A percentile compares a stretch with the other conserved stretches of the same genome.
These are phyloP conservation scores for Lampropteryx suffumata DNA, from an alignment of 2,888 invertebrate genomes.

Conservation along the genomic window DNA sequence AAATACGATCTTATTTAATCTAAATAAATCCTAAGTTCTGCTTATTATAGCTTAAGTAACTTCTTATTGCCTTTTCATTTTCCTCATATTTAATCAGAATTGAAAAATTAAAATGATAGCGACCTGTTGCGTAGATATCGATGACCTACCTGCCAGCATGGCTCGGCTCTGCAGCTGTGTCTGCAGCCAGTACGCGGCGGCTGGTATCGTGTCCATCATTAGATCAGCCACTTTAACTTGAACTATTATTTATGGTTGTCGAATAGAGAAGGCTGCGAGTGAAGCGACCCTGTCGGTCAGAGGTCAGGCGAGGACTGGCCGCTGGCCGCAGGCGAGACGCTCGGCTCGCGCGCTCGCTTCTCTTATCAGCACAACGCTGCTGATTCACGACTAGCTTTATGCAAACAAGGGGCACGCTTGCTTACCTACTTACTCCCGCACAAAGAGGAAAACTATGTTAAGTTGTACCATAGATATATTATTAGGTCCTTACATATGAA, in stretches of 20 bases:
- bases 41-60: too few species aligned
- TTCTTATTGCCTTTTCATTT: too few species aligned
- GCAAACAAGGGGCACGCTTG: slow-evolving; percentile 4
- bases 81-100: too few species aligned
- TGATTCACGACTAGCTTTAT: slow-evolving; percentile 48
- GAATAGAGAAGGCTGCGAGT: too few species aligned
- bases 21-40: too few species aligned
- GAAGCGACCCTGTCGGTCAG: slow-evolving; percentile 60
- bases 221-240: neutral
- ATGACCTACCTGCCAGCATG: slow-evolving; percentile 50
- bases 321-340: too few species aligned
- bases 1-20: too few species aligned
- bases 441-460: too few species aligned
- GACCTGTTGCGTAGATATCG: too few species aligned
- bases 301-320: slow-evolving; percentile 62
- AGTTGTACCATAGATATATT: too few species aligned
- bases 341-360: slow-evolving; percentile 36
- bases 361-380: slow-evolving; percentile 56
- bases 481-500: too few species aligned
- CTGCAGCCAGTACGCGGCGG: slow-evolving; percentile 58
- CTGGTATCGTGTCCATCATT: slow-evolving; percentile 49
- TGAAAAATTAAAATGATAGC: too few species aligned
- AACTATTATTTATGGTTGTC: neutral
- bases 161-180: slow-evolving; percentile 55
- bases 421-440: neutral